Percentiles rank a stretch among this genome's conserved stretches.
These are phyloP conservation scores for Caretta caretta DNA, from an alignment of 2,113 vertebrate species.

Conservation along the genomic window DNA sequence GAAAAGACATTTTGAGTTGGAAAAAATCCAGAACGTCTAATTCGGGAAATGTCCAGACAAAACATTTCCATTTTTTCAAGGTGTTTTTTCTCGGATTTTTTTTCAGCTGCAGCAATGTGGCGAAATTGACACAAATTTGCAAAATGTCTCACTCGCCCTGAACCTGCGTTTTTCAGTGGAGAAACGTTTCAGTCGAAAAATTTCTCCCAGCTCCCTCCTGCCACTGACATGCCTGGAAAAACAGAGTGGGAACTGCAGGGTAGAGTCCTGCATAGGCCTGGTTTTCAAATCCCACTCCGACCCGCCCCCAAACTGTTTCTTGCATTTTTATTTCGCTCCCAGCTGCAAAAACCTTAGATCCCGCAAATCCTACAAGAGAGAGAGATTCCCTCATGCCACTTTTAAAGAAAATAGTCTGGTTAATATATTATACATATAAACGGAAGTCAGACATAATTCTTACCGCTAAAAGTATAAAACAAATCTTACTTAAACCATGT, in stretches of 20 bases:
- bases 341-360: neutral
- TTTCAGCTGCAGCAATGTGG: neutral
- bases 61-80: neutral
- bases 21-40: neutral
- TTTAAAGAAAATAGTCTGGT: no score
- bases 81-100: neutral
- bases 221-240: neutral
- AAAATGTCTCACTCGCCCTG: neutral
- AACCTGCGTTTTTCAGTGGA: neutral
- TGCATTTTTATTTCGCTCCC: neutral
- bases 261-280: no score
- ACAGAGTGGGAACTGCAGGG: neutral
- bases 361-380: no score
- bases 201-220: neutral
- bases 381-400: no score
- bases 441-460: no score
- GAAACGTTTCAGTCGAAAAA: neutral
- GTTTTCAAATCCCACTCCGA: neutral
- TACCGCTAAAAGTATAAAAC: no score
- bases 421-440: no score
- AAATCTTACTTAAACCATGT: no score
- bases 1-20: neutral
- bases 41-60: neutral
- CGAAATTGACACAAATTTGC: neutral
- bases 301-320: no score